phyloP scores from a whole-genome alignment of 2,888 invertebrate species.

The Pterobdella sp. region DNA sequence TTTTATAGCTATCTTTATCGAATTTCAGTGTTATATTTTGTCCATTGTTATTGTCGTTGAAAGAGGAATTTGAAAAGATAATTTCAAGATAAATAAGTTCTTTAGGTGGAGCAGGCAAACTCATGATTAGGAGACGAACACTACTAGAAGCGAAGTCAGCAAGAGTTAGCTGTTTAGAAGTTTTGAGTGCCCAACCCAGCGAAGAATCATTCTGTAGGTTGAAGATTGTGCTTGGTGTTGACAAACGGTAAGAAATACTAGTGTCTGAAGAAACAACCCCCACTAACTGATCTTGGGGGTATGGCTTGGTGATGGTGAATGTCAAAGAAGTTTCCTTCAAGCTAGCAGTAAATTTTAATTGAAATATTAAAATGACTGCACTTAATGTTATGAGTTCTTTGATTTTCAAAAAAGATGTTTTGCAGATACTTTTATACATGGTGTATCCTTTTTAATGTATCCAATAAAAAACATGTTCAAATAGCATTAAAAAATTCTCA shows the following conservation, averaged over 20 bases:
- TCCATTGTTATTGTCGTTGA: neutral
- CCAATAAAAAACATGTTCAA: no score
- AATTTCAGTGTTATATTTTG: slow-evolving; percentile 52
- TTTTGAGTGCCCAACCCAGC: slow-evolving; percentile 4
- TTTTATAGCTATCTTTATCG: slow-evolving; percentile 73
- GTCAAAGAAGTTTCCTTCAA: slow-evolving; percentile 2
- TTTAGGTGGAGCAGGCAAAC: slow-evolving; percentile 56
- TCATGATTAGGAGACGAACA: slow-evolving; percentile 81
- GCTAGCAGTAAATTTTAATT: slow-evolving; percentile 4
- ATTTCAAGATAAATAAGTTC: slow-evolving; percentile 61
- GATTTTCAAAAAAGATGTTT: no score
- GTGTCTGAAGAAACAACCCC: neutral
- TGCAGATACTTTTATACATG: no score
- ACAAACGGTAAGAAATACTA: slow-evolving; percentile 12
- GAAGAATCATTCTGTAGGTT: neutral
- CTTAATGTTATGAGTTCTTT: no score
- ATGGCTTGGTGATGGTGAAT: neutral
- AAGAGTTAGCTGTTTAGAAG: neutral
- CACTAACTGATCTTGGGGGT: neutral
- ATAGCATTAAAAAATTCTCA: no score
- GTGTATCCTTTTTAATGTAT: no score
- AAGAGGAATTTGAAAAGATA: neutral
- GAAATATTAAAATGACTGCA: no score
- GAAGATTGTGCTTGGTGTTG: slow-evolving; percentile 8
- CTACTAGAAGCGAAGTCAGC: slow-evolving; percentile 55